Conservation (phyloP, 2,888 invertebrate species). For the Thyatira batis region DNA sequence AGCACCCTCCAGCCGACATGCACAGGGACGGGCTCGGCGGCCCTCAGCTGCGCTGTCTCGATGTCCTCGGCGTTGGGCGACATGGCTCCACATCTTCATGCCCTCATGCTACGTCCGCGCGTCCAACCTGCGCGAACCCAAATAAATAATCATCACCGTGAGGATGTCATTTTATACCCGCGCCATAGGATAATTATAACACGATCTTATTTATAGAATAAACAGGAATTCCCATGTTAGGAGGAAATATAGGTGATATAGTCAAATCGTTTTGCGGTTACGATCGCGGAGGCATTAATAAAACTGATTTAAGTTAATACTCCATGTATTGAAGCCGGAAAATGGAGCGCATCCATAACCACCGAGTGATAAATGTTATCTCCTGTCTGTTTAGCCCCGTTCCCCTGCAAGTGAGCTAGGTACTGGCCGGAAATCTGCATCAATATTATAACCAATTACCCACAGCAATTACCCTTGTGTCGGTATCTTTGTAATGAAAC, state of each 20-base stretch:
- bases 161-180: not conserved
- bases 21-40: conserved; percentile 34
- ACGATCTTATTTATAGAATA: not conserved
- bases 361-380: too few species aligned
- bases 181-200: not conserved
- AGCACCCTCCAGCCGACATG: conserved; percentile 50
- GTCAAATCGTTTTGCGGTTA: conserved; percentile 1
- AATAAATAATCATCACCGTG: not conserved
- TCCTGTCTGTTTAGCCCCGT: too few species aligned
- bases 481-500: too few species aligned
- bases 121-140: conserved; percentile 21
- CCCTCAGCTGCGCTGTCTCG: conserved; percentile 50
- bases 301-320: not conserved
- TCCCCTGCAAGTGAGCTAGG: too few species aligned
- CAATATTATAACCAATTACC: too few species aligned
- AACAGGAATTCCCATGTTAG: not conserved
- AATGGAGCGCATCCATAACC: too few species aligned
- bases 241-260: conserved; percentile 1
- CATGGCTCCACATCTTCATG: conserved; percentile 36
- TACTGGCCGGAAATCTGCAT: too few species aligned
- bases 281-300: not conserved
- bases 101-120: conserved; percentile 18
- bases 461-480: too few species aligned
- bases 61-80: conserved; percentile 58
- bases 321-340: not conserved